Evolutionary conservation across 1,140 invertebrate species (phyloP).

Genomic region (Venturia canescens): DNA sequence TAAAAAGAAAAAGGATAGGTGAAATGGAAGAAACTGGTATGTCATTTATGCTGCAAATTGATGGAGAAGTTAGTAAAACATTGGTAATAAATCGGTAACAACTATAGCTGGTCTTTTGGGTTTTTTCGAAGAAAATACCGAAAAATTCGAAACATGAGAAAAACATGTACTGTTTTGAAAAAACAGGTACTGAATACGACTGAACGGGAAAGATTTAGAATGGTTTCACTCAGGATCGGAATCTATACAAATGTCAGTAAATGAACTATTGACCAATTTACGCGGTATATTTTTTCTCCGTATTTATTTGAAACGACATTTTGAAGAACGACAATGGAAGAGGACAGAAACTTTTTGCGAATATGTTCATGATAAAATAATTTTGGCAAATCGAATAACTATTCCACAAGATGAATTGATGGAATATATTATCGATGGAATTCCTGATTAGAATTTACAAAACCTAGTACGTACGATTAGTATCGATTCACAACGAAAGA

Average conservation of each 20-base stretch:
- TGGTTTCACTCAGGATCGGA: not conserved
- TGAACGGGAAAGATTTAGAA: no score
- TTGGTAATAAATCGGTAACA: not conserved
- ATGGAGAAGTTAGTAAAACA: not conserved
- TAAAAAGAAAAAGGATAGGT: no score
- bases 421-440: not conserved
- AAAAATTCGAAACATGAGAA: not conserved
- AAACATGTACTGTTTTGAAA: not conserved
- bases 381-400: not conserved
- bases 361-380: not conserved
- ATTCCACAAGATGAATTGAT: not conserved
- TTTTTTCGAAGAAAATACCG: no score
- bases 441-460: not conserved
- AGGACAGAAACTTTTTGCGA: not conserved
- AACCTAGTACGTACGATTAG: no score
- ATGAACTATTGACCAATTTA: not conserved
- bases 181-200: not conserved
- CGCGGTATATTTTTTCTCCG: not conserved
- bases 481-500: not conserved
- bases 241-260: not conserved
- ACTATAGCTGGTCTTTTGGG: not conserved
- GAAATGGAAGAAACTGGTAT: no score
- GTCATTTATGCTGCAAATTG: not conserved
- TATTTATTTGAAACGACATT: not conserved
- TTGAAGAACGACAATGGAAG: not conserved